Evolutionary conservation across 2,113 vertebrate species (phyloP).

Genomic region (Vulpes lagopus): DNA sequence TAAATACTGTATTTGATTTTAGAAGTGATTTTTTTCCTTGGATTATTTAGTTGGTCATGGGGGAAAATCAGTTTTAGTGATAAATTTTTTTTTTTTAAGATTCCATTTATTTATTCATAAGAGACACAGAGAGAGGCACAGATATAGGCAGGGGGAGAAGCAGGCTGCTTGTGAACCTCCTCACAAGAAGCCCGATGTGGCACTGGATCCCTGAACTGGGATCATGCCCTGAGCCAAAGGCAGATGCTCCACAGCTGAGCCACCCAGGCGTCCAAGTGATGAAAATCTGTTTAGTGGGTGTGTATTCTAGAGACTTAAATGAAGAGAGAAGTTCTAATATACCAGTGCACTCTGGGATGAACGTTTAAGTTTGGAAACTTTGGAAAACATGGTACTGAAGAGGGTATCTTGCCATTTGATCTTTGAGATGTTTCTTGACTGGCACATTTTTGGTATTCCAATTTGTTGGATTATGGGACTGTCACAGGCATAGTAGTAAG

Average conservation of each 20-base stretch:
- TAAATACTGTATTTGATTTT: conserved; percentile 36
- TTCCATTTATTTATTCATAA: too few species aligned
- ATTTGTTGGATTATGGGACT: neutral
- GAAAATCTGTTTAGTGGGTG: conserved; percentile 19
- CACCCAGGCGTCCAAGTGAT: neutral
- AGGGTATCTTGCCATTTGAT: conserved; percentile 37
- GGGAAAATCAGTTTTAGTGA: neutral
- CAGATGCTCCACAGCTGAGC: too few species aligned
- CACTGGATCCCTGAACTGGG: too few species aligned
- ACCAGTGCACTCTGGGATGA: neutral
- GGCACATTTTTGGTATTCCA: neutral
- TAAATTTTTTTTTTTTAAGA: neutral
- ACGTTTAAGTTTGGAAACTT: neutral
- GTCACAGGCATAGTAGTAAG: neutral
- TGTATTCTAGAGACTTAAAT: neutral
- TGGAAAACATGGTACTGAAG: neutral
- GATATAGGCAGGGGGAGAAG: too few species aligned
- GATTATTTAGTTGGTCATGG: neutral
- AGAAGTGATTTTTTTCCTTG: conserved; percentile 5
- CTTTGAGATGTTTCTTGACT: conserved; percentile 2
- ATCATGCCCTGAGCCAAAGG: too few species aligned
- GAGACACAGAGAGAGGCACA: too few species aligned
- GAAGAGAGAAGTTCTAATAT: neutral
- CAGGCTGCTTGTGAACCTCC: too few species aligned
- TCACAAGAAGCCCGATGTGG: too few species aligned